Percentiles rank a stretch among this genome's conserved stretches.
phyloP scores from a whole-genome alignment of 1,140 invertebrate genomes.

The Anastatus disparis region DNA sequence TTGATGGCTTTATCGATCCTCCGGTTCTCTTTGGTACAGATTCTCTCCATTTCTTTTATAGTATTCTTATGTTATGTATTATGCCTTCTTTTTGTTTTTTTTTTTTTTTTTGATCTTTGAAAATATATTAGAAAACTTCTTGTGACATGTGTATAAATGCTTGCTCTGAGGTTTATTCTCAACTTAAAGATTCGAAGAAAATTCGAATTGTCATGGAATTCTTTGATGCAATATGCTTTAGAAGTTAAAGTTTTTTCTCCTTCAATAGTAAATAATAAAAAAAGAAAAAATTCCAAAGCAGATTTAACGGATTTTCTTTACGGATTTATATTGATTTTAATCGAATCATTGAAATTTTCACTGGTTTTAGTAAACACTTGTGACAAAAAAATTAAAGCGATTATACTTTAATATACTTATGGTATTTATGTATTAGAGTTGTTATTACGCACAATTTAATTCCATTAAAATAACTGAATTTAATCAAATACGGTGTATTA shows the following conservation, averaged over 20 bases:
- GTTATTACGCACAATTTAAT: too few species aligned
- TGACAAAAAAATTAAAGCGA: background rate
- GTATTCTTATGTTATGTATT: too few species aligned
- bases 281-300: too few species aligned
- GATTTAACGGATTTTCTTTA: conserved; percentile 22
- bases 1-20: conserved; percentile 39
- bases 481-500: too few species aligned
- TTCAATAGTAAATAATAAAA: too few species aligned
- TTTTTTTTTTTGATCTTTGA: background rate
- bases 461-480: too few species aligned
- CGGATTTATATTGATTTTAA: conserved; percentile 21
- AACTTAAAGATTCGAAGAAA: conserved; percentile 27
- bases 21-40: background rate
- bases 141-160: background rate
- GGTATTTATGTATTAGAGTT: too few species aligned
- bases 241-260: too few species aligned
- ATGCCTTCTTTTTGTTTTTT: background rate
- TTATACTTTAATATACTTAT: conserved; percentile 10
- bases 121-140: conserved; percentile 23
- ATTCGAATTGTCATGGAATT: conserved; percentile 25
- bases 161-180: background rate
- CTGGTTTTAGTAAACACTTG: conserved; percentile 2
- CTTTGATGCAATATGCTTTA: conserved; percentile 36
- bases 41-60: conserved; percentile 16
- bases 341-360: conserved; percentile 24